Percentiles rank a stretch among this genome's conserved stretches.
These are phyloP conservation scores for Netelia fuscicornis DNA, from an alignment of 2,888 invertebrate genomes.

Conservation along the genomic window DNA sequence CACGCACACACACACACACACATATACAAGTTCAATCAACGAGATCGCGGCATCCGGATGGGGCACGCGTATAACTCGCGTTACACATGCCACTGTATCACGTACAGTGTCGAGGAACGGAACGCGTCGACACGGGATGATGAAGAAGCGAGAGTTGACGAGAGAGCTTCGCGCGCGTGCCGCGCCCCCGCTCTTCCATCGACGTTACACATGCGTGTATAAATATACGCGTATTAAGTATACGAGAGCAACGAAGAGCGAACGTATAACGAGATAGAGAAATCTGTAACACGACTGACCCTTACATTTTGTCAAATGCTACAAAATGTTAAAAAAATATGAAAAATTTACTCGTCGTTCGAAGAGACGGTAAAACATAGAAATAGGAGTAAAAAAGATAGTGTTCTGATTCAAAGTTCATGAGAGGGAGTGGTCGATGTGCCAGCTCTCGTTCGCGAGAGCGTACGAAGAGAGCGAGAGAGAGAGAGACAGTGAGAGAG, in stretches of 20 bases:
- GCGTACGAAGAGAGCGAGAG: neutral
- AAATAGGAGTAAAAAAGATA: conserved; percentile 1
- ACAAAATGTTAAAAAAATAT: neutral
- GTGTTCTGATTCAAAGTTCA: conserved; percentile 52
- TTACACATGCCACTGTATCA: conserved; percentile 46
- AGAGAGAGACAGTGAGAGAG: conserved; percentile 19
- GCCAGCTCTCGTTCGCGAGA: neutral
- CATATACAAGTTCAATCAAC: conserved; percentile 75
- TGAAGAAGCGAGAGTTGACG: conserved; percentile 65
- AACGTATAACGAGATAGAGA: conserved; percentile 63
- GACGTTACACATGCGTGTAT: conserved; percentile 20
- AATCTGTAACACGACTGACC: neutral
- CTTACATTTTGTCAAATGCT: neutral
- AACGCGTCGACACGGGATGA: conserved; percentile 72
- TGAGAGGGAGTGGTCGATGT: neutral
- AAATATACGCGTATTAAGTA: conserved; percentile 4
- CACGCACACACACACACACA: conserved; percentile 67
- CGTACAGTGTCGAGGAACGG: conserved; percentile 50
- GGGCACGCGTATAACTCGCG: conserved; percentile 25
- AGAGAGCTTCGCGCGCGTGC: conserved; percentile 67
- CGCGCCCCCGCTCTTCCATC: conserved; percentile 64
- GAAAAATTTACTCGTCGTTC: too few relatives aligned
- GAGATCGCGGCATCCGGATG: conserved; percentile 67
- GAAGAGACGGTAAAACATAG: neutral
- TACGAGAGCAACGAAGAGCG: conserved; percentile 65